Evolutionary conservation across 2,113 vertebrate genomes (phyloP).

Genomic region (Poeciliopsis turrubarensis): DNA sequence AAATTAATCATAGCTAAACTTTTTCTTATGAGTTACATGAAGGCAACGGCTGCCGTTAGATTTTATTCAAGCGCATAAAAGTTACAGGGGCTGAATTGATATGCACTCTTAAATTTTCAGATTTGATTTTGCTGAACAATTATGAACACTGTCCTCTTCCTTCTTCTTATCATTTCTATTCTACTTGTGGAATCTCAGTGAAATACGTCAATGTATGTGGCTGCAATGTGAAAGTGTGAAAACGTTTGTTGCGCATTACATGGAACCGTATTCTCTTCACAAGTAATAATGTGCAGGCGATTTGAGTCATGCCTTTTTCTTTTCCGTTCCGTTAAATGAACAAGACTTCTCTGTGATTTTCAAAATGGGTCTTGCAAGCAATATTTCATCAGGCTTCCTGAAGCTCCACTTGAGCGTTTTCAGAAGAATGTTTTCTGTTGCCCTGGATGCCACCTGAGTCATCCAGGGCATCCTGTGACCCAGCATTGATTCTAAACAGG

Average conservation of each 20-base stretch:
- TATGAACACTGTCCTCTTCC: too few species aligned
- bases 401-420: neutral
- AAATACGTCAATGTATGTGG: too few species aligned
- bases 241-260: neutral
- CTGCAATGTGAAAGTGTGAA: neutral
- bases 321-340: neutral
- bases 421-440: neutral
- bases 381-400: neutral
- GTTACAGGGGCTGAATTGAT: too few species aligned
- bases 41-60: too few species aligned
- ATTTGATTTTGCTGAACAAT: too few species aligned
- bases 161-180: too few species aligned
- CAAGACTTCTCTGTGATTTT: neutral
- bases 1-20: too few species aligned
- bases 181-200: too few species aligned
- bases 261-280: neutral
- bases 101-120: too few species aligned
- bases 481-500: neutral
- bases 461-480: neutral
- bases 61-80: too few species aligned
- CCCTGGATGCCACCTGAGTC: neutral
- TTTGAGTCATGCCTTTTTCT: neutral
- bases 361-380: neutral
- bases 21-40: too few species aligned
- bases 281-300: neutral